Evolutionary conservation across 2,797 vertebrate species (phyloP).

Genomic region (Macropus fuliginosus): DNA sequence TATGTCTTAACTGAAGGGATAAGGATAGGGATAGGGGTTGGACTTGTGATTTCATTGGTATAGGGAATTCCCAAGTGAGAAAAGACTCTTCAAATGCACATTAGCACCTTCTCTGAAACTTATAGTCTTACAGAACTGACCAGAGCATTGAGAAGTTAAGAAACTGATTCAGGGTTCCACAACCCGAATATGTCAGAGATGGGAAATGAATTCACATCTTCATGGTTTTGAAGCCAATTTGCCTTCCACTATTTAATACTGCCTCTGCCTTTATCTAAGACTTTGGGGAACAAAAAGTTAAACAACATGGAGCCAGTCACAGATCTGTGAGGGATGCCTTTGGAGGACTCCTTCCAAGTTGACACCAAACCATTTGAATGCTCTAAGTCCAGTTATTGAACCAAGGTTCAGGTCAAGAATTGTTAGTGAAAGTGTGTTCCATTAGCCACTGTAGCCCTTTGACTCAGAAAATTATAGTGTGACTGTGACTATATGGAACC

Average conservation of each 20-base stretch:
- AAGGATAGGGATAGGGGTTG: not conserved
- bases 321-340: not conserved
- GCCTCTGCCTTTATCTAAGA: not conserved
- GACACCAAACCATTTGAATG: not conserved
- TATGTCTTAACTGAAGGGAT: not conserved
- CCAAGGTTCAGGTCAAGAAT: not conserved
- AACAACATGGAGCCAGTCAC: not conserved
- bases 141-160: not conserved
- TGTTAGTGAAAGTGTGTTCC: not conserved
- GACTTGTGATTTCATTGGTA: not conserved
- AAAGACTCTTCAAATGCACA: not conserved
- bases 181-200: not conserved
- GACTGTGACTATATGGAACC: not conserved
- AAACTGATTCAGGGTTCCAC: not conserved
- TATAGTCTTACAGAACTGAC: not conserved
- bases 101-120: not conserved
- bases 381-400: slow-evolving; percentile 11
- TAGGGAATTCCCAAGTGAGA: not conserved
- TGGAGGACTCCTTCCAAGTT: not conserved
- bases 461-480: not conserved
- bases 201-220: not conserved
- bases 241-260: not conserved
- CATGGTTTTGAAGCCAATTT: not conserved
- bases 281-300: not conserved
- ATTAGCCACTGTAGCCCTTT: not conserved